Conservation (phyloP, 1,140 invertebrate species). For the Sarcophaga bullata region DNA sequence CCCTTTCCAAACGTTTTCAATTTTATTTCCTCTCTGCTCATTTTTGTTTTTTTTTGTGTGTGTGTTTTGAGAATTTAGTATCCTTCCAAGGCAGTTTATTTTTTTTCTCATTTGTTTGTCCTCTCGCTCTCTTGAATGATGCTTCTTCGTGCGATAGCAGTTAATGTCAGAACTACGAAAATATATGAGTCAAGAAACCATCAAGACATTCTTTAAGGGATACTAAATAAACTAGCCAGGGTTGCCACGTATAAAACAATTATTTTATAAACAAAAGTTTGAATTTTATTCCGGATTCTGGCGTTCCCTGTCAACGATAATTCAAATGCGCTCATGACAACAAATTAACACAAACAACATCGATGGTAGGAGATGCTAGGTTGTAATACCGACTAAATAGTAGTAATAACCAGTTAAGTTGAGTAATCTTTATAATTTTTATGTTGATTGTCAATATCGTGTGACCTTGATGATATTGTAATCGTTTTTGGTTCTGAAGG, state of each 20-base stretch:
- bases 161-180: conserved; percentile 65
- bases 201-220: conserved; percentile 18
- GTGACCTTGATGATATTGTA: too few species aligned
- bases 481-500: too few species aligned
- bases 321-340: too few species aligned
- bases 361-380: too few species aligned
- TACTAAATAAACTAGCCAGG: not conserved
- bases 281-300: too few species aligned
- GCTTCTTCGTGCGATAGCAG: conserved; percentile 59
- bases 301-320: too few species aligned
- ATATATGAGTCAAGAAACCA: conserved; percentile 55
- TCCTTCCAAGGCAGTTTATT: conserved; percentile 7
- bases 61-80: conserved; percentile 20
- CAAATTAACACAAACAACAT: too few species aligned
- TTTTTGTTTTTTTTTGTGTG: not conserved
- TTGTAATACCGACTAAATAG: too few species aligned
- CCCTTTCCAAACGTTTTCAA: not conserved
- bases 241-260: not conserved
- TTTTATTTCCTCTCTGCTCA: conserved; percentile 23
- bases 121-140: conserved; percentile 38
- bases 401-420: too few species aligned
- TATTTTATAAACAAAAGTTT: too few species aligned
- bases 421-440: too few species aligned
- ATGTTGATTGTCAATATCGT: too few species aligned
- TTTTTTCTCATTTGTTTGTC: not conserved